Conservation (phyloP, 2,797 vertebrate species). For the Falco biarmicus region DNA sequence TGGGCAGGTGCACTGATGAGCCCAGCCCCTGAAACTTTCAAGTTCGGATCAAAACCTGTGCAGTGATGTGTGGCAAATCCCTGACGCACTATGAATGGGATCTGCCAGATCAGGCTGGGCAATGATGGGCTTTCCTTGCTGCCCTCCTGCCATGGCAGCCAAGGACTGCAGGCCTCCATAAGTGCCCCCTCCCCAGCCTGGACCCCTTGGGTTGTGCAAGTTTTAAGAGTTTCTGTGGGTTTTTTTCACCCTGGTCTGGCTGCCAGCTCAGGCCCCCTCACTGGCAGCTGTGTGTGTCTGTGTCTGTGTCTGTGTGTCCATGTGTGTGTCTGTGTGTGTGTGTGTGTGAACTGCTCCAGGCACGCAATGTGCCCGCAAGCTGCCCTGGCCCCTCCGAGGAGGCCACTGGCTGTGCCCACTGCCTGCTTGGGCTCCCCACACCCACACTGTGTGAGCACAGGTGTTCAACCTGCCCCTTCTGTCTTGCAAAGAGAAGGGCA, state of each 20-base stretch:
- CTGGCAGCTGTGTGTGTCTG: background rate
- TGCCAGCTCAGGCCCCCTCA: background rate
- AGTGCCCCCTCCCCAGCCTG: background rate
- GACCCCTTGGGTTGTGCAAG: background rate
- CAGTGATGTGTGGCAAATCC: background rate
- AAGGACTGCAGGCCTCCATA: background rate
- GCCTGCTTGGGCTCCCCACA: accelerated
- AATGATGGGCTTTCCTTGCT: accelerated
- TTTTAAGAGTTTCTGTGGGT: background rate
- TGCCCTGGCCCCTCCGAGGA: accelerated
- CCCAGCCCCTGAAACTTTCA: background rate
- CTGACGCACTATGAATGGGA: accelerated
- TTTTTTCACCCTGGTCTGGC: background rate
- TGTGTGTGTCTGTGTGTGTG: background rate
- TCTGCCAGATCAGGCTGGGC: accelerated
- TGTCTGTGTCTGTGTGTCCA: background rate
- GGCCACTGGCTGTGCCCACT: accelerated
- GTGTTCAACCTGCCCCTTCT: background rate
- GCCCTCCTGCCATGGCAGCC: background rate
- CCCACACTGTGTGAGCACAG: accelerated
- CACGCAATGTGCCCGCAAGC: background rate
- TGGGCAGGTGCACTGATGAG: background rate
- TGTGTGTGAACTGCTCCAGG: background rate
- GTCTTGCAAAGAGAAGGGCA: background rate
- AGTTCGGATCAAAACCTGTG: background rate